Conservation (phyloP, 37 sponge, comb jelly and placozoan genomes). For the Eunapius fragilis region DNA sequence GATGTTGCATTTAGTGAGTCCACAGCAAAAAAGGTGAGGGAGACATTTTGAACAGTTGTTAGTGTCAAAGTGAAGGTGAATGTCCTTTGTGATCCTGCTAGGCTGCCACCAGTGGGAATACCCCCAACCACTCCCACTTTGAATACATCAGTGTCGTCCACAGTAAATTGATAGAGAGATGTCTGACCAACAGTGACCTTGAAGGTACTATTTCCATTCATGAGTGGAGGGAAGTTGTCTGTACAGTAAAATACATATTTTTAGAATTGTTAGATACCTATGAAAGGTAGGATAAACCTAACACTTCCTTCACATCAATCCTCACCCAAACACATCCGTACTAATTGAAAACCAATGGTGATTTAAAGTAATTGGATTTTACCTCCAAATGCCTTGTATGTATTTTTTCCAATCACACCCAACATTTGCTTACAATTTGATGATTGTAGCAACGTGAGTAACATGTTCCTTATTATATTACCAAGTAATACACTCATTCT, state of each 20-base stretch:
- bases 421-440: too few species aligned
- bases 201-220: background rate
- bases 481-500: too few species aligned
- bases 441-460: too few species aligned
- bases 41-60: background rate
- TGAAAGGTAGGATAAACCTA: too few species aligned
- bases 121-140: slow-evolving; percentile 12
- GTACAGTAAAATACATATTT: background rate
- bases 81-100: background rate
- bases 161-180: background rate
- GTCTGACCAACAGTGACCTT: background rate
- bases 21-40: slow-evolving; percentile 14
- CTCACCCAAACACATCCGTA: too few species aligned
- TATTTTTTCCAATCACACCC: too few species aligned
- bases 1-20: slow-evolving; percentile 9
- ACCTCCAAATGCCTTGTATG: too few species aligned
- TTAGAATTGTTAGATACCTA: too few species aligned
- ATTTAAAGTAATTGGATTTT: too few species aligned
- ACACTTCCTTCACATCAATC: too few species aligned
- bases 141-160: background rate
- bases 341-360: too few species aligned
- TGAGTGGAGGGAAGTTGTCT: background rate
- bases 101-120: background rate
- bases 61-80: slow-evolving; percentile 38
- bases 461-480: too few species aligned